These are phyloP conservation scores for Ceratina calcarata DNA, from an alignment of 1,140 invertebrate species.

Conservation along the genomic window DNA sequence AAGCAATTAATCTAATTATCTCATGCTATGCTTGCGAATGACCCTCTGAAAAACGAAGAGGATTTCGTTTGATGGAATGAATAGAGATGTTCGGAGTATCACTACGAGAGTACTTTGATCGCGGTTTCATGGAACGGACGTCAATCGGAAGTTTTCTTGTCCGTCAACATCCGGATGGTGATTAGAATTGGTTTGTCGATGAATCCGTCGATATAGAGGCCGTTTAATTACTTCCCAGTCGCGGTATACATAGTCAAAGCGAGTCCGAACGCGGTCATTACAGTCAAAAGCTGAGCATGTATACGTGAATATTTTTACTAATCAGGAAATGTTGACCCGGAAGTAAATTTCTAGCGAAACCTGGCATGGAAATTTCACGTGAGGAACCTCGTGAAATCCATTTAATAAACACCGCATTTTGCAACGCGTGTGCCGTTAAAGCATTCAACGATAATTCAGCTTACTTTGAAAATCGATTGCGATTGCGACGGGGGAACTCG, in stretches of 20 bases:
- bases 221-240: constrained; percentile 55
- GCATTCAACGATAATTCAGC: constrained; percentile 14
- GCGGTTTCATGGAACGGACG: not conserved
- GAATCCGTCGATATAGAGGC: constrained; percentile 44
- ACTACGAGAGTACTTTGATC: not conserved
- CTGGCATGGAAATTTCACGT: not conserved
- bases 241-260: constrained; percentile 47
- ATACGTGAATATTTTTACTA: constrained; percentile 13
- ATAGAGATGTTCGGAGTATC: constrained; percentile 1
- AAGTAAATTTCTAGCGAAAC: not conserved
- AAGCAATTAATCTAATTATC: not conserved
- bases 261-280: constrained; percentile 1
- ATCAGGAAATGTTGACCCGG: no score
- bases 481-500: not conserved
- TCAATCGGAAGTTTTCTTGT: constrained; percentile 27
- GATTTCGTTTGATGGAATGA: not conserved
- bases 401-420: not conserved
- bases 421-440: not conserved
- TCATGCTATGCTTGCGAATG: no score
- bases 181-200: constrained; percentile 57
- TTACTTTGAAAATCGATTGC: constrained; percentile 1
- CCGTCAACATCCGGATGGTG: constrained; percentile 38
- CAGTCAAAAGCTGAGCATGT: no score
- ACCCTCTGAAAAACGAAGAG: not conserved
- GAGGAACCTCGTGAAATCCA: no score